phyloP scores from a whole-genome alignment of 1,140 invertebrate genomes.

The Tetramorium alpestre region DNA sequence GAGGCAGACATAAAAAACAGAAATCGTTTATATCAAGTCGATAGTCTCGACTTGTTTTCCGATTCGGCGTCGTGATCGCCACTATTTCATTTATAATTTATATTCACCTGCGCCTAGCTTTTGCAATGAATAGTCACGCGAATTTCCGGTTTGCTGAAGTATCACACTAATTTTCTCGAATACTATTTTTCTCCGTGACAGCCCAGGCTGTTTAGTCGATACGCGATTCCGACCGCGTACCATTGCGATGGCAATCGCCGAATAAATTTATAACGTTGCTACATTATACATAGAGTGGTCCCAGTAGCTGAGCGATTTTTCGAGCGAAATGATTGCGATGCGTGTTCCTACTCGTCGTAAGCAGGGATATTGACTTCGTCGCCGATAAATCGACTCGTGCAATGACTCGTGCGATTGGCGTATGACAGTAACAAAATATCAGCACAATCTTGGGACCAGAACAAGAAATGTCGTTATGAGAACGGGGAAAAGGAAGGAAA shows the following conservation, averaged over 20 bases:
- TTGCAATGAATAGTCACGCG: slow-evolving; percentile 60
- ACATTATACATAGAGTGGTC: background rate
- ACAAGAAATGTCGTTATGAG: slow-evolving; percentile 37
- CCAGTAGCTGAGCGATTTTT: background rate
- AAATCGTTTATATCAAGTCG: background rate
- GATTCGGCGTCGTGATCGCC: background rate
- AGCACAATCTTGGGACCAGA: slow-evolving; percentile 6
- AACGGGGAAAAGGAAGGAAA: slow-evolving; percentile 9
- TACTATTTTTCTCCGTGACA: background rate
- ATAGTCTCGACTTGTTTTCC: background rate
- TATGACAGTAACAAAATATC: slow-evolving; percentile 40
- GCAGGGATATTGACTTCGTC: slow-evolving; percentile 8
- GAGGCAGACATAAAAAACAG: background rate
- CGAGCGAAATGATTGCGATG: background rate
- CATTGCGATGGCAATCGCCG: background rate
- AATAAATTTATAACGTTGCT: slow-evolving; percentile 37
- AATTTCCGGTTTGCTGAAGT: background rate
- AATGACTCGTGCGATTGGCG: background rate
- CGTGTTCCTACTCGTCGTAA: background rate
- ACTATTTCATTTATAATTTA: slow-evolving; percentile 52
- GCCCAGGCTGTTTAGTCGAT: slow-evolving; percentile 8
- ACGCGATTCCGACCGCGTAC: background rate
- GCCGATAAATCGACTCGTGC: slow-evolving; percentile 15
- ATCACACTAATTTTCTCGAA: background rate
- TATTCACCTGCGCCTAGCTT: slow-evolving; percentile 30